These are phyloP conservation scores for Melanostigma gelatinosum DNA, from an alignment of 2,113 vertebrate species.

Conservation along the genomic window DNA sequence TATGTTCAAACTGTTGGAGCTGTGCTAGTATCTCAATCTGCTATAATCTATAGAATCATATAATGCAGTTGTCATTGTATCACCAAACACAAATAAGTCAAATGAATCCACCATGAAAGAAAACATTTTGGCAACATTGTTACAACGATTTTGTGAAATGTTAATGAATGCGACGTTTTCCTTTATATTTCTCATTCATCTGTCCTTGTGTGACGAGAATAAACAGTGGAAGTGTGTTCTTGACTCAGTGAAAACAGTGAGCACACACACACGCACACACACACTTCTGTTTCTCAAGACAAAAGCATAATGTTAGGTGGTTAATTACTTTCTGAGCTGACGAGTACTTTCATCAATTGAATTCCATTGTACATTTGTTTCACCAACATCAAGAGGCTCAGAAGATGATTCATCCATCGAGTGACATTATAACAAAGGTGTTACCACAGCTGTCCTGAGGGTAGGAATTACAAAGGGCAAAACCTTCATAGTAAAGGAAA, in stretches of 20 bases:
- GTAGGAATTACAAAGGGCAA: constrained; percentile 48
- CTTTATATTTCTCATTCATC: constrained; percentile 7
- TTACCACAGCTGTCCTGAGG: constrained; percentile 29
- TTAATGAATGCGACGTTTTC: constrained; percentile 31
- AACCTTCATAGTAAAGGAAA: constrained; percentile 9
- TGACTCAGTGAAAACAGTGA: not conserved
- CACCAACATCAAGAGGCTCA: constrained; percentile 32
- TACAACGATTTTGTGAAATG: constrained; percentile 5
- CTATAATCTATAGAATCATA: not conserved
- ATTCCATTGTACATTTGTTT: constrained; percentile 40
- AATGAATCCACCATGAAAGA: not conserved
- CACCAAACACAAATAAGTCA: not conserved
- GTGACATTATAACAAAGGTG: constrained; percentile 51
- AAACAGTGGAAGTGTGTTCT: constrained; percentile 29
- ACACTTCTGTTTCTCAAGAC: constrained; percentile 25
- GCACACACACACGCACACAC: not conserved
- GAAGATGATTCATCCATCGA: constrained; percentile 31
- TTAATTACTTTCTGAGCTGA: constrained; percentile 63
- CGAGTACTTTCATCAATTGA: constrained; percentile 37
- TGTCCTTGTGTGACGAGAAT: constrained; percentile 30
- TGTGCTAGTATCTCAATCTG: not conserved
- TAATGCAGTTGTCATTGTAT: not conserved
- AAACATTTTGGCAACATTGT: constrained; percentile 2
- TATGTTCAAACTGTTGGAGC: not conserved
- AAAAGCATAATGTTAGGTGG: constrained; percentile 49